Conservation (phyloP, 2,113 vertebrate genomes). For the Tauraco erythrolophus region DNA sequence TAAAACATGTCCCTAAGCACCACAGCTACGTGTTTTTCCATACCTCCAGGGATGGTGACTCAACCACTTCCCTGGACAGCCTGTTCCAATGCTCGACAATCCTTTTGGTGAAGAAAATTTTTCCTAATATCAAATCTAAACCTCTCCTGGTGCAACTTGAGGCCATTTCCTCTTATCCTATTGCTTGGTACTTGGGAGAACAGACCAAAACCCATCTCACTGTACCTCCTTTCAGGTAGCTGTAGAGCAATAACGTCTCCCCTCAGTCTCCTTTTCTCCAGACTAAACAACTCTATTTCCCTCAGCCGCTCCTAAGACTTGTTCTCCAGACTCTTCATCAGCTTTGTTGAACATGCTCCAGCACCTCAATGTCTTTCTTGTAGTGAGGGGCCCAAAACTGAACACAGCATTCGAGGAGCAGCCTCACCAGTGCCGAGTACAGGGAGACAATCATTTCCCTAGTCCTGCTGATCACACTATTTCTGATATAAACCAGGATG, state of each 20-base stretch:
- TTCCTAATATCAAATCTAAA: background rate
- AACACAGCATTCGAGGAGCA: accelerated
- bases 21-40: background rate
- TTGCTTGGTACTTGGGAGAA: background rate
- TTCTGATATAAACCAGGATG: background rate
- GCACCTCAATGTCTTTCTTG: background rate
- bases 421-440: accelerated
- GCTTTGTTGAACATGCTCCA: accelerated
- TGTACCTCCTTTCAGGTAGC: background rate
- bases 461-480: accelerated
- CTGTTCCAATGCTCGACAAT: background rate
- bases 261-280: background rate
- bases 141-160: background rate
- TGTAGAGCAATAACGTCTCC: accelerated
- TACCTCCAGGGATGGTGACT: background rate
- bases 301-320: background rate
- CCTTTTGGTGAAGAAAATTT: background rate
- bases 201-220: accelerated
- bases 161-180: background rate
- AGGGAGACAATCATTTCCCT: accelerated
- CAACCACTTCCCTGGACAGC: background rate
- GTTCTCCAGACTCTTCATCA: background rate
- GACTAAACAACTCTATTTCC: background rate
- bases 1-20: background rate
- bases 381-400: background rate